phyloP scores from a whole-genome alignment of 64 coral and sea anemone genomes.

The Orbicella faveolata region DNA sequence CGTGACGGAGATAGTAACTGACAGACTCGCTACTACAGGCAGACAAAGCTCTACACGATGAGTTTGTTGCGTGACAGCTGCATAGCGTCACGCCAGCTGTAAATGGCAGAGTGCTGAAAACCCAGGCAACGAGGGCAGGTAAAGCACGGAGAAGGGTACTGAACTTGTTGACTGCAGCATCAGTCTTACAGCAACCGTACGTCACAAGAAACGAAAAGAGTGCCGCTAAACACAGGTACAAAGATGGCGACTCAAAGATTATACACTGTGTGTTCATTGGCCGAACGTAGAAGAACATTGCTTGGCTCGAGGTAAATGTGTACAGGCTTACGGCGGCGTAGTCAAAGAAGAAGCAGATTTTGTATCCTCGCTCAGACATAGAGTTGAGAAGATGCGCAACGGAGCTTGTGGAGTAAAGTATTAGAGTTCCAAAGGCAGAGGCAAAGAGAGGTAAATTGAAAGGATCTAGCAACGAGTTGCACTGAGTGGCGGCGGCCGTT shows the following conservation, averaged over 20 bases:
- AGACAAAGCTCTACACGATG: neutral
- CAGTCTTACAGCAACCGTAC: conserved; percentile 41
- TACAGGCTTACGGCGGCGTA: conserved; percentile 52
- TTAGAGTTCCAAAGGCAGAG: conserved; percentile 24
- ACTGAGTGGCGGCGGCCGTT: neutral
- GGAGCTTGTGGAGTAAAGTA: conserved; percentile 22
- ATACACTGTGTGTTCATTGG: conserved; percentile 33
- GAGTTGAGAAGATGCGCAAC: conserved; percentile 47
- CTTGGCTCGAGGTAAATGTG: conserved; percentile 43
- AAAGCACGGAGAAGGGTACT: conserved; percentile 30
- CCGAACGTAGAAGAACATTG: conserved; percentile 48
- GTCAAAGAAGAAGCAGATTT: conserved; percentile 57
- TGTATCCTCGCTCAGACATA: conserved; percentile 40
- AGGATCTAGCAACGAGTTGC: neutral
- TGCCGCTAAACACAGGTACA: conserved; percentile 38
- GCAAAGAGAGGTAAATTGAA: conserved; percentile 9
- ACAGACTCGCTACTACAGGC: conserved; percentile 13
- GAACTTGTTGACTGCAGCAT: conserved; percentile 22
- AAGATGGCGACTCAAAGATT: conserved; percentile 45
- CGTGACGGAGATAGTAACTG: conserved; percentile 17
- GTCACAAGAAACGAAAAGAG: conserved; percentile 43
- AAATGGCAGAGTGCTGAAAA: conserved; percentile 34
- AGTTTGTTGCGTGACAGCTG: neutral
- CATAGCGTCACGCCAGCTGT: conserved; percentile 31
- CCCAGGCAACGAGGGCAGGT: conserved; percentile 5